Conservation (phyloP, 2,797 vertebrate species). For the Pangasius djambal region DNA sequence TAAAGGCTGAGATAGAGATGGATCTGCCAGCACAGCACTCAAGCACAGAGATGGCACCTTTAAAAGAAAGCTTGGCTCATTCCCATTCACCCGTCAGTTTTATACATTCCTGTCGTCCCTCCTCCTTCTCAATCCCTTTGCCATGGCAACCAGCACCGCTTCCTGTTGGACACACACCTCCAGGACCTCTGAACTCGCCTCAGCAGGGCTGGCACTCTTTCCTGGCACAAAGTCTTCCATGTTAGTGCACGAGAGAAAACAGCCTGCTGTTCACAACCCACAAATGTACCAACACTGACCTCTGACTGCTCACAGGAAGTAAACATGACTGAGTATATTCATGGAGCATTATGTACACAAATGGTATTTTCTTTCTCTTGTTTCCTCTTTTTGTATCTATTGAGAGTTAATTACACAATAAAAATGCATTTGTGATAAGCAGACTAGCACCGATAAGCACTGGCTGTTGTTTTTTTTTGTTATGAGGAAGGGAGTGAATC, state of each 20-base stretch:
- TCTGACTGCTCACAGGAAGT: constrained; percentile 11
- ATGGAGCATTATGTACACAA: constrained; percentile 1
- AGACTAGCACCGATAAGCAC: constrained; percentile 27
- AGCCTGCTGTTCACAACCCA: neutral
- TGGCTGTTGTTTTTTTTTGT: constrained; percentile 3
- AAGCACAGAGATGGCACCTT: neutral
- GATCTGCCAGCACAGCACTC: constrained; percentile 31
- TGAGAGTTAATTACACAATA: constrained; percentile 44
- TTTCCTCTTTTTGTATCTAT: constrained; percentile 12
- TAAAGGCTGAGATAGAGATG: constrained; percentile 37
- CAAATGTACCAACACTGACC: constrained; percentile 22
- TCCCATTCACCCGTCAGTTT: constrained; percentile 11
- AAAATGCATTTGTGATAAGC: constrained; percentile 39
- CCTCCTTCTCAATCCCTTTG: neutral
- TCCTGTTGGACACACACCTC: constrained; percentile 21
- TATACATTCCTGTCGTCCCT: neutral
- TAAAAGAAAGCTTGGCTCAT: constrained; percentile 24
- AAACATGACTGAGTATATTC: constrained; percentile 2
- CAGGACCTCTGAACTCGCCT: neutral
- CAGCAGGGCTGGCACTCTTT: constrained; percentile 11
- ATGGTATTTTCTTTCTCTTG: constrained; percentile 19
- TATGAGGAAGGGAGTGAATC: constrained; percentile 27
- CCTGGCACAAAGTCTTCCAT: constrained; percentile 11
- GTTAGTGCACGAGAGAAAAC: neutral
- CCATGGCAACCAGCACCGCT: neutral